phyloP scores from a whole-genome alignment of 2,797 vertebrate species.

The Lagorchestes hirsutus region DNA sequence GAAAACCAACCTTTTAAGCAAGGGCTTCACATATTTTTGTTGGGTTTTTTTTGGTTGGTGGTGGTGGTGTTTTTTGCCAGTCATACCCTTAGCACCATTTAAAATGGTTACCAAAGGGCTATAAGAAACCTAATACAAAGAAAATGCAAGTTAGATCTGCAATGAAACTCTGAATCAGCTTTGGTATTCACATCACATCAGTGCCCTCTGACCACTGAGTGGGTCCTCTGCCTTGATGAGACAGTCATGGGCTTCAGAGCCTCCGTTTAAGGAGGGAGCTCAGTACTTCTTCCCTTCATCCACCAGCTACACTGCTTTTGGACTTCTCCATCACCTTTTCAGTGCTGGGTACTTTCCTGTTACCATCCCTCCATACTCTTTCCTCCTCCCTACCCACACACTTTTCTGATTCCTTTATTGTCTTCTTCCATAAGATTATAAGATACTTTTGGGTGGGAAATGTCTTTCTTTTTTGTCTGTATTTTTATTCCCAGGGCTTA shows the following conservation, averaged over 20 bases:
- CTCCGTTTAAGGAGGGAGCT: not conserved
- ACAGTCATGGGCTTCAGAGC: not conserved
- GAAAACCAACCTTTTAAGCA: not conserved
- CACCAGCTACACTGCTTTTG: not conserved
- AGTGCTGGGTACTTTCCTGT: not conserved
- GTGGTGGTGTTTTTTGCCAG: not conserved
- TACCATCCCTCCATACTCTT: not conserved
- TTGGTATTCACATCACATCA: not conserved
- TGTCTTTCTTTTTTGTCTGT: not conserved
- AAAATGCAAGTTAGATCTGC: not conserved
- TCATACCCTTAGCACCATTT: not conserved
- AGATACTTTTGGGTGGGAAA: not conserved
- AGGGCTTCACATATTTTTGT: not conserved
- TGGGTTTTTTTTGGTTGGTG: not conserved
- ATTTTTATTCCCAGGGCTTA: not conserved
- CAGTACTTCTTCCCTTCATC: not conserved
- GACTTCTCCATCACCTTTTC: not conserved
- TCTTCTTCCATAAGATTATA: not conserved
- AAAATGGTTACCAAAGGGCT: not conserved
- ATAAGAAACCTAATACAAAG: not conserved
- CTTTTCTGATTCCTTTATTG: not conserved
- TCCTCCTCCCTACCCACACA: not conserved
- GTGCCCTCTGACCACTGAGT: not conserved
- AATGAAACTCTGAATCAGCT: not conserved
- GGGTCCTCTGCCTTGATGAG: not conserved